Evolutionary conservation across 2,797 vertebrate species (phyloP).

Genomic region (Poecilia gillii): DNA sequence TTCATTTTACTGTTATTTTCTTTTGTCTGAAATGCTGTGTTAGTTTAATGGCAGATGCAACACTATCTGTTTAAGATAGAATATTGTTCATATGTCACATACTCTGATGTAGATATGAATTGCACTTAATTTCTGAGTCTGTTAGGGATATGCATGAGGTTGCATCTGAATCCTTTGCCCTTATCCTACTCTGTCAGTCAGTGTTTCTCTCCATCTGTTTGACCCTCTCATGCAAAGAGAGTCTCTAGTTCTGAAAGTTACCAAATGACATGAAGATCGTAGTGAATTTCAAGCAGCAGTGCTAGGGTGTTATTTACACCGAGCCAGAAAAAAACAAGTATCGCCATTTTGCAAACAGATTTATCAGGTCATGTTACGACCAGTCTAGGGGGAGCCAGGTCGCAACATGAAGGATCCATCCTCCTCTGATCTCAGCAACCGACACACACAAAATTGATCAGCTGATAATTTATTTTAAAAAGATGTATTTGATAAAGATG

Average conservation of each 20-base stretch:
- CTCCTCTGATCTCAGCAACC: too few relatives aligned
- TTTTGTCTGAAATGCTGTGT: not conserved
- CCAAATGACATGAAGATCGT: slow-evolving; percentile 76
- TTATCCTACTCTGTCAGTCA: slow-evolving; percentile 42
- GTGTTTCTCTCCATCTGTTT: slow-evolving; percentile 31
- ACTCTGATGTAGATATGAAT: not conserved
- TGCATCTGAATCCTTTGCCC: not conserved
- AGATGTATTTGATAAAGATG: too few relatives aligned
- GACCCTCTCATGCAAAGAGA: slow-evolving; percentile 27
- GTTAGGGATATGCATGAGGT: too few relatives aligned
- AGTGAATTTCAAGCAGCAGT: slow-evolving; percentile 48
- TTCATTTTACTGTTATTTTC: not conserved
- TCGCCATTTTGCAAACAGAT: slow-evolving; percentile 68
- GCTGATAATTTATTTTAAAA: too few relatives aligned
- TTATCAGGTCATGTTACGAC: too few relatives aligned
- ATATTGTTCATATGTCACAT: not conserved
- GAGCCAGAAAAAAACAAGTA: slow-evolving; percentile 66
- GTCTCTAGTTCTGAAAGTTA: slow-evolving; percentile 34
- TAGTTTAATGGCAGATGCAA: not conserved
- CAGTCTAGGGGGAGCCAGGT: too few relatives aligned
- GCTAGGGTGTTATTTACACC: slow-evolving; percentile 73
- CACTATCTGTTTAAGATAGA: not conserved
- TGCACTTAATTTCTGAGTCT: not conserved
- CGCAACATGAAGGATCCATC: too few relatives aligned
- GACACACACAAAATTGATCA: too few relatives aligned